These are phyloP conservation scores for Dissostichus mawsoni DNA, from an alignment of 2,113 vertebrate species.

Conservation along the genomic window DNA sequence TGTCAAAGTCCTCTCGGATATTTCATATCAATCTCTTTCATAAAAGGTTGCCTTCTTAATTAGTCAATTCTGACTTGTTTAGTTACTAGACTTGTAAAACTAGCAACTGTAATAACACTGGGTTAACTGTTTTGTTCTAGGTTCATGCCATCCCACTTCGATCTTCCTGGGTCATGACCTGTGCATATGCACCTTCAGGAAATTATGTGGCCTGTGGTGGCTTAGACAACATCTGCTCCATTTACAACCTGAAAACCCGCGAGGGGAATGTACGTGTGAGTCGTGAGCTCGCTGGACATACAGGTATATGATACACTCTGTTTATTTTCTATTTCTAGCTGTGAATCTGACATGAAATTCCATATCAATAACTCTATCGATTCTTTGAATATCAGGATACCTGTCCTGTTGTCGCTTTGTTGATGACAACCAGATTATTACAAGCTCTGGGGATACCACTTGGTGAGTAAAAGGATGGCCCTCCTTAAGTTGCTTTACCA, in stretches of 20 bases:
- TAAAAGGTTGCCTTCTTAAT: not conserved
- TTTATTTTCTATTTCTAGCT: not conserved
- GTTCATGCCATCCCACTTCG: constrained; percentile 99
- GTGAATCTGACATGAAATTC: not conserved
- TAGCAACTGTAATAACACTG: not conserved
- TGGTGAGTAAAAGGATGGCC: constrained; percentile 85
- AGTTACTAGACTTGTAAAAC: not conserved
- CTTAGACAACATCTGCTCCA: constrained; percentile 99
- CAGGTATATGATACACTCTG: constrained; percentile 84
- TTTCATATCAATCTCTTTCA: too few species aligned
- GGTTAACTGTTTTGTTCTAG: constrained; percentile 72
- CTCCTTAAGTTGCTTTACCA: not conserved
- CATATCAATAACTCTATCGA: constrained; percentile 14
- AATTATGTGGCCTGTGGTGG: constrained; percentile 99
- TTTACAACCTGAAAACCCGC: constrained; percentile 99
- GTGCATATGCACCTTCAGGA: constrained; percentile 97
- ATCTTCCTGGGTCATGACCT: constrained; percentile 99
- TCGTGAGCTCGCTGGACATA: constrained; percentile 97
- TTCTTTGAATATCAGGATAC: constrained; percentile 86
- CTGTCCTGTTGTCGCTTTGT: constrained; percentile 99
- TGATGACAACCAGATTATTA: constrained; percentile 99
- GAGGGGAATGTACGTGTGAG: constrained; percentile 99
- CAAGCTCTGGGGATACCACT: constrained; percentile 99
- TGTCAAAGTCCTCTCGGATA: not conserved
- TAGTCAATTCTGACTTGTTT: not conserved